Conservation (phyloP, 2,797 vertebrate genomes). For the Liparis tanakae region DNA sequence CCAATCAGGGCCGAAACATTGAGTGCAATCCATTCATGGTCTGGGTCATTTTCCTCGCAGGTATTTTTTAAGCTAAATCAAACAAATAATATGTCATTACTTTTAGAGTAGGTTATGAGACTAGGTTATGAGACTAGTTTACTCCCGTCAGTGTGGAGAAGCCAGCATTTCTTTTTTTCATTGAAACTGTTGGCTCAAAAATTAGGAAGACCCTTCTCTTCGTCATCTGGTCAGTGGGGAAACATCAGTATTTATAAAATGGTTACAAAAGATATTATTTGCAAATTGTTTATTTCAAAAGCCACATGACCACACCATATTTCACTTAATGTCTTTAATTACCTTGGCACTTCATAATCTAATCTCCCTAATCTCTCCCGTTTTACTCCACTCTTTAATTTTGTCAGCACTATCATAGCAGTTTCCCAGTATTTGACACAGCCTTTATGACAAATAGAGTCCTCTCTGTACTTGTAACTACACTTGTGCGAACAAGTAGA, state of each 20-base stretch:
- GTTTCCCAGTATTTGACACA: constrained; percentile 6
- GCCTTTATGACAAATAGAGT: neutral
- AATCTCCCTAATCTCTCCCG: neutral
- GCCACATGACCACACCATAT: neutral
- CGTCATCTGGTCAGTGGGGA: neutral
- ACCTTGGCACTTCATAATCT: neutral
- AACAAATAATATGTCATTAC: neutral
- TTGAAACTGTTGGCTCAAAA: neutral
- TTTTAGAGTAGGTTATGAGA: neutral
- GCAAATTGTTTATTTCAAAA: neutral
- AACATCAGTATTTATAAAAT: neutral
- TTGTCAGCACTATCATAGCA: neutral
- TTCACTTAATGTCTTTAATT: neutral
- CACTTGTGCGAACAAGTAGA: neutral
- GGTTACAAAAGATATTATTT: neutral
- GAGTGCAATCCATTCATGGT: neutral
- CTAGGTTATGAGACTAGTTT: neutral
- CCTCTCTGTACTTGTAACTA: neutral
- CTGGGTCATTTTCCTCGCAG: neutral
- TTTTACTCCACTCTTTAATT: neutral
- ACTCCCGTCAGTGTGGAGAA: neutral
- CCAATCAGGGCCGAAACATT: no score
- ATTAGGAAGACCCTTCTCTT: neutral
- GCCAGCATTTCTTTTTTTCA: neutral
- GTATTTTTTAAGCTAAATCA: neutral